Base-by-base conservation (phyloP, 2,888 invertebrate species). In the Trichacis sp. region DNA sequence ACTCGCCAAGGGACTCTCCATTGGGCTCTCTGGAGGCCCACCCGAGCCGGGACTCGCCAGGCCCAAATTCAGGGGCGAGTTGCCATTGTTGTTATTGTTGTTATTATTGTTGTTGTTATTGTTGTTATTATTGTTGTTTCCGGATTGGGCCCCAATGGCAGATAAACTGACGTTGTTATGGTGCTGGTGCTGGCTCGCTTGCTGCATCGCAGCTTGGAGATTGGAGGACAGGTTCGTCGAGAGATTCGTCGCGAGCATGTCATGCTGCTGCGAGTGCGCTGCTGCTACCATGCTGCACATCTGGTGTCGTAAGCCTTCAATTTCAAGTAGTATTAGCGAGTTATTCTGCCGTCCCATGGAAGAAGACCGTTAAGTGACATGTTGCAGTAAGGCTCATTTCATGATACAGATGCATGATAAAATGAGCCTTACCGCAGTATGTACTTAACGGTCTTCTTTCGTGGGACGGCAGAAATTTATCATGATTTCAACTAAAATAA, bases 281-380 rank as follows among this genome's bases (percentile, higher is more conserved):
- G 90, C 90, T 0, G 93, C 93, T 59, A 91, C 91, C 91, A 92
- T 91, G 84, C 89, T 91, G 88, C 92, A 92, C 93, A 94, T 93
- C 85, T 94, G 94, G 73, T 94, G 94, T 50, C 94, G 89, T 59
- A 94, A 87, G 42, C 93, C 84, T 84, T n/a, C n/a, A n/a, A n/a
- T n/a, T n/a, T n/a, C n/a, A n/a, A n/a, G n/a, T n/a, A n/a, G n/a
- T n/a, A n/a, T n/a, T n/a, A n/a, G n/a, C n/a, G n/a, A n/a, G n/a
- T n/a, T n/a, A n/a, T n/a, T n/a, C n/a, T n/a, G n/a, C n/a, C n/a
- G n/a, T n/a, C n/a, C n/a, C n/a, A n/a, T n/a, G n/a, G n/a, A n/a
- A n/a, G n/a, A n/a, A n/a, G n/a, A n/a, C n/a, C n/a, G n/a, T n/a
- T n/a, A n/a, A n/a, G n/a, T n/a, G n/a, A n/a, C n/a, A n/a, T n/a